phyloP scores from a whole-genome alignment of 2,888 invertebrate genomes.

The Pocota personata region DNA sequence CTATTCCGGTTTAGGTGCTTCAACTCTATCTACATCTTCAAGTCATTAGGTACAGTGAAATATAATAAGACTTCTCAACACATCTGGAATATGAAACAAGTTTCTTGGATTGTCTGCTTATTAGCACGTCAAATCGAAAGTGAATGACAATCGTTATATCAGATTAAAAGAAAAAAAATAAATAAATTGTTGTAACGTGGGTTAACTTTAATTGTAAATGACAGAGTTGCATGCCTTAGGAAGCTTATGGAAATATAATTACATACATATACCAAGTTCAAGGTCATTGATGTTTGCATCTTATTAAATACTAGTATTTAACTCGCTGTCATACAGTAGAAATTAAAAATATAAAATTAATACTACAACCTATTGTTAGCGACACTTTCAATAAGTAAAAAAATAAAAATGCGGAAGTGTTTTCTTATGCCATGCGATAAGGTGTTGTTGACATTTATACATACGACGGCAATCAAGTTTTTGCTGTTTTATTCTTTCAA shows the following conservation, averaged over 20 bases:
- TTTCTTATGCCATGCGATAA: not conserved
- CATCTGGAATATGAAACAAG: not conserved
- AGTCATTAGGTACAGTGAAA: not conserved
- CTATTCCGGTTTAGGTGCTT: not conserved
- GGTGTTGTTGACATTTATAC: slow-evolving; percentile 17
- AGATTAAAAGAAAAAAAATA: not conserved
- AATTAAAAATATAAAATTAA: not conserved
- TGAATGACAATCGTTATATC: not conserved
- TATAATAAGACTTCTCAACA: not conserved
- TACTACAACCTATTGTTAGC: not conserved
- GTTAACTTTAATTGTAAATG: not conserved
- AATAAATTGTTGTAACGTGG: not conserved
- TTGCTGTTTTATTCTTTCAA: not conserved
- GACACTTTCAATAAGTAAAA: slow-evolving; percentile 18
- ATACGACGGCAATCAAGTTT: slow-evolving; percentile 21
- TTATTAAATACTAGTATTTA: too few relatives aligned
- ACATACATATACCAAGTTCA: slow-evolving; percentile 36
- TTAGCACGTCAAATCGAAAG: not conserved
- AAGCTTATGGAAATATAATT: not conserved
- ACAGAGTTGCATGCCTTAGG: not conserved
- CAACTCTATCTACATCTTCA: not conserved
- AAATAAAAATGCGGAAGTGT: slow-evolving; percentile 37
- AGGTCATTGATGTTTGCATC: slow-evolving; percentile 6
- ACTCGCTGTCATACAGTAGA: not conserved
- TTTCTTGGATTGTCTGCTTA: not conserved